Evolutionary conservation across 2,797 vertebrate species (phyloP).

Genomic region (Anguilla anguilla): DNA sequence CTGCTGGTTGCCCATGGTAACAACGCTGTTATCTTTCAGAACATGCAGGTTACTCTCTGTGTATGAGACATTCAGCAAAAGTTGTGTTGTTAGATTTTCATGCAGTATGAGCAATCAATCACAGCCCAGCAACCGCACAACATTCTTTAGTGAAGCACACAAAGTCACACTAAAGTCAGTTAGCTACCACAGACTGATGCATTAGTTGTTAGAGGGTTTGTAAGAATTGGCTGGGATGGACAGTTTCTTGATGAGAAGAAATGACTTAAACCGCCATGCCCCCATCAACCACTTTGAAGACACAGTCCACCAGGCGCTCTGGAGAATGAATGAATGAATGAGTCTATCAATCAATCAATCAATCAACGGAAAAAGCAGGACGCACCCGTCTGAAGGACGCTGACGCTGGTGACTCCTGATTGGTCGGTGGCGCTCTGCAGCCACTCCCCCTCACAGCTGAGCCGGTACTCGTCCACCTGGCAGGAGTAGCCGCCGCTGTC

Average conservation of each 20-base stretch:
- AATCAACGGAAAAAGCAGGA: neutral
- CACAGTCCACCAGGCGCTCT: no score
- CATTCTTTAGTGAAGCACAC: no score
- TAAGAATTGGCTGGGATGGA: neutral
- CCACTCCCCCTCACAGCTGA: conserved; percentile 47
- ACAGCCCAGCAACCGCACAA: neutral
- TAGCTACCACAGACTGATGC: neutral
- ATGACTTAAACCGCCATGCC: neutral
- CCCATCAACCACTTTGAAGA: neutral
- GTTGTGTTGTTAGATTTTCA: no score
- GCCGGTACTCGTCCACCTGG: conserved; percentile 57
- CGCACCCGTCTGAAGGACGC: conserved; percentile 36
- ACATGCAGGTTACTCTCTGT: no score
- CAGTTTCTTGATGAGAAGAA: neutral
- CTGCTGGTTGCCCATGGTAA: conserved; percentile 46
- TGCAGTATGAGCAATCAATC: neutral
- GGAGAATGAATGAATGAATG: neutral
- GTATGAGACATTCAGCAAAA: no score
- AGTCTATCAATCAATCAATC: neutral
- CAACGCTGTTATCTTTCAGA: no score
- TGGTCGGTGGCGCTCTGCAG: conserved; percentile 47
- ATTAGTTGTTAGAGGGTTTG: neutral
- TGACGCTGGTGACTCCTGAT: conserved; percentile 34
- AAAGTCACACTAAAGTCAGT: neutral
- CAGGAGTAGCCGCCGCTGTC: conserved; percentile 59